Evolutionary conservation across 2,113 vertebrate species (phyloP).

Genomic region (Mirza zaza): DNA sequence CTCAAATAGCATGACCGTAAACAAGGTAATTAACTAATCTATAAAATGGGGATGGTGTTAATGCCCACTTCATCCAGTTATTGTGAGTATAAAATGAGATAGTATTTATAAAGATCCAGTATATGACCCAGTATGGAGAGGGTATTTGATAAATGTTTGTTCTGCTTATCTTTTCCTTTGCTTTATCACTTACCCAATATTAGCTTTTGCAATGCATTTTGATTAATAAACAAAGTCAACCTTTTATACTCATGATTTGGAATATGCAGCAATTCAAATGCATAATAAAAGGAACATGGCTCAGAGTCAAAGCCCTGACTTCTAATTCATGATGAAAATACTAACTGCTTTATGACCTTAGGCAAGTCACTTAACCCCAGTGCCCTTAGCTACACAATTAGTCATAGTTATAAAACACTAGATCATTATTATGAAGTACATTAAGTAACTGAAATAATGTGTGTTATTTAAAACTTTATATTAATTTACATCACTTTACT

Average conservation of each 20-base stretch:
- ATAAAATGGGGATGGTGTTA: neutral
- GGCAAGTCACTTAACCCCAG: neutral
- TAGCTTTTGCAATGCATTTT: constrained; percentile 3
- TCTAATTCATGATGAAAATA: neutral
- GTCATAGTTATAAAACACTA: neutral
- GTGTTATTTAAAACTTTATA: neutral
- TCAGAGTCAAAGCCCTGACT: neutral
- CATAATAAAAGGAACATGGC: neutral
- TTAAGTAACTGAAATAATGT: neutral
- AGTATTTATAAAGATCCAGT: neutral
- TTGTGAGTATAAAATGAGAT: neutral
- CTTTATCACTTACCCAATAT: neutral
- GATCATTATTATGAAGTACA: neutral
- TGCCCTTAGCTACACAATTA: neutral
- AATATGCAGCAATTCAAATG: neutral
- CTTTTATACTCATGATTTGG: neutral
- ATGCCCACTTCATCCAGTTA: neutral
- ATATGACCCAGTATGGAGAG: neutral
- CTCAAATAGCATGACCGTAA: neutral
- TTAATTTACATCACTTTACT: neutral
- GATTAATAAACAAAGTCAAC: constrained; percentile 10
- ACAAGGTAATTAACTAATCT: neutral
- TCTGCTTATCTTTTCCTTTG: neutral
- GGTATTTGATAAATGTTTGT: neutral
- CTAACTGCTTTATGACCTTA: neutral